Base-by-base conservation (phyloP, 2,888 invertebrate species). In the Polymixis flavicincta region DNA sequence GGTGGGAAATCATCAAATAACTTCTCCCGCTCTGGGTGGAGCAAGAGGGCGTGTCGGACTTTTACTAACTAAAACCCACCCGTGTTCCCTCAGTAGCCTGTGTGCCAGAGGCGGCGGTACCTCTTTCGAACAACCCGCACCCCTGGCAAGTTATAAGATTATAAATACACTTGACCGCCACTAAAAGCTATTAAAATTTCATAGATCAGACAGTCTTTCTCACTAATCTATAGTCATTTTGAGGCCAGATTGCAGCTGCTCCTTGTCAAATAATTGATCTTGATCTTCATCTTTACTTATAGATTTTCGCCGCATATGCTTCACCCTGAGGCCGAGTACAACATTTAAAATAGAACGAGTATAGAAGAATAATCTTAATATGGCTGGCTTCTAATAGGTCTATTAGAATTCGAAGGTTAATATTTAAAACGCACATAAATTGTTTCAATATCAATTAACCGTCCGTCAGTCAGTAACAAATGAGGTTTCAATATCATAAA, bases 351-450 rank as follows among this genome's bases (percentile, higher is more conserved):
- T 14, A 50, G 48, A 17, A 25, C 45, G 11, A 4, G 14, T 37
- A 3, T 64, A 45, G 0, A 71, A 42, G n/a, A 69, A 28, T 13
- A 17, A 54, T 28, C 42, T 68, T 22, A 8, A 11, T 17, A 28
- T 57, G 3, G 22, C 14, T 22, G 8, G 19, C 25, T 13, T 59
- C 50, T 22, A 4, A 37, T 57, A 74, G 65, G 48, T 22, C 59
- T 28, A 3, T 32, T 54, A 42, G 1, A 65, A n/a, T 25, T 8
- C 25, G 74, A 78, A 78, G 66, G 74, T 74, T 66, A 80, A 64
- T 19, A 32, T 63, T 28, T 60, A 67, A 73, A 73, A 72, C 32
- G 45, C n/a, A 57, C 63, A 79, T 74, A 70, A 74, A 80, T 82
- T 59, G 48, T 63, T n/a, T 45, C 42, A 0, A 7, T 48, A 60